Conservation (phyloP, 2,797 vertebrate species). For the Lutjanus argentimaculatus region DNA sequence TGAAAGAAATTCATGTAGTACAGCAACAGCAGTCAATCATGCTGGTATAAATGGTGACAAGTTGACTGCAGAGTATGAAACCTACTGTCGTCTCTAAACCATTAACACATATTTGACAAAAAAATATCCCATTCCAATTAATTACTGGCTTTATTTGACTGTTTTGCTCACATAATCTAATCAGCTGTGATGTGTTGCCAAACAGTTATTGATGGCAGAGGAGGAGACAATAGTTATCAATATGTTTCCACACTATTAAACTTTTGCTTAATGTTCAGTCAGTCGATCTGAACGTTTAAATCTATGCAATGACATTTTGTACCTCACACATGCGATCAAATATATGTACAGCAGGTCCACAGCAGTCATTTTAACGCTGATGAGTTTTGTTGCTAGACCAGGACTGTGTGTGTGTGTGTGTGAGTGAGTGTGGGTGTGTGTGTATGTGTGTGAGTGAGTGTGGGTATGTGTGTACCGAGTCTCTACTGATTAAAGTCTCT, state of each 20-base stretch:
- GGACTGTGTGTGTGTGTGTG: background rate
- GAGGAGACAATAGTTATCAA: slow-evolving; percentile 6
- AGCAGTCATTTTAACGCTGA: slow-evolving; percentile 21
- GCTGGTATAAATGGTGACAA: background rate
- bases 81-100: background rate
- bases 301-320: slow-evolving; percentile 25
- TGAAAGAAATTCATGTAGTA: background rate
- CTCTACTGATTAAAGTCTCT: slow-evolving; percentile 59
- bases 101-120: background rate
- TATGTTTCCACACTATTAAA: slow-evolving; percentile 14
- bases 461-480: slow-evolving; percentile 6
- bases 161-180: slow-evolving; percentile 14
- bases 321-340: background rate
- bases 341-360: background rate
- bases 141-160: background rate
- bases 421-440: slow-evolving; percentile 13
- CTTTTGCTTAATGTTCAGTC: slow-evolving; percentile 31
- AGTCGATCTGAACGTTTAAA: slow-evolving; percentile 14
- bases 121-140: background rate
- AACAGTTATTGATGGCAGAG: slow-evolving; percentile 13
- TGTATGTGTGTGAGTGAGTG: background rate
- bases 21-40: background rate
- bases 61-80: background rate
- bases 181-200: slow-evolving; percentile 1
- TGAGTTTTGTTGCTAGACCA: slow-evolving; percentile 6